Evolutionary conservation across 2,113 vertebrate genomes (phyloP), one percentile per base, ranked within the genome.

Genomic region (Sitta europaea): DNA sequence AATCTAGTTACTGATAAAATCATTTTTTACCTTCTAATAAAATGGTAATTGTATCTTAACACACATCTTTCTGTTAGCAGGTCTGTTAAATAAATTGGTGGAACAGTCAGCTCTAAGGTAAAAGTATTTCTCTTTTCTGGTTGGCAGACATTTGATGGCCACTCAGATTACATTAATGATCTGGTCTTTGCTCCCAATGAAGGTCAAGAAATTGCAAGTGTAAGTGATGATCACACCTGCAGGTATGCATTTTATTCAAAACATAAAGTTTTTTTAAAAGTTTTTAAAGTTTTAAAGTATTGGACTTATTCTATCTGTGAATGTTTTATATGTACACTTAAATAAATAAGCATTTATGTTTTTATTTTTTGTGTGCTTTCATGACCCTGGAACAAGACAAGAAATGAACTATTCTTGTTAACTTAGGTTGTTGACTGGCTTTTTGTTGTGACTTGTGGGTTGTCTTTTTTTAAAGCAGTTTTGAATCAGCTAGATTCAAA

Each of bases 211-310:
- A 98, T 99, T 82, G 99, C 99, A 97, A 99, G 99, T 66, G 99
- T 99, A 96, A 99, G 99, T 80, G 99, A 99, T 87, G 99, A 99
- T 97, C 99, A 99, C 98, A 99, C 99, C 92, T 99, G 99, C 98
- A 99, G 99, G 99, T 99, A 98, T 80, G 98, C 95, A 71, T 92
- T 90, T 84, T 61, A 21, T 77, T 90, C 50, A 65, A 33, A 88
- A n/a, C n/a, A n/a, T n/a, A n/a, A n/a, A n/a, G n/a, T n/a, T n/a
- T n/a, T n/a, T n/a, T n/a, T n/a, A n/a, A n/a, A n/a, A n/a, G n/a
- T n/a, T n/a, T n/a, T n/a, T n/a, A n/a, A n/a, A n/a, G n/a, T n/a
- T n/a, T n/a, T n/a, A n/a, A n/a, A n/a, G n/a, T 72, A 14, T 25
- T 57, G 21, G 11, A 45, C 40, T 65, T 89, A 31, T 79, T 40